phyloP scores from a whole-genome alignment of 2,888 invertebrate species.

The Andrena hattorfiana region DNA sequence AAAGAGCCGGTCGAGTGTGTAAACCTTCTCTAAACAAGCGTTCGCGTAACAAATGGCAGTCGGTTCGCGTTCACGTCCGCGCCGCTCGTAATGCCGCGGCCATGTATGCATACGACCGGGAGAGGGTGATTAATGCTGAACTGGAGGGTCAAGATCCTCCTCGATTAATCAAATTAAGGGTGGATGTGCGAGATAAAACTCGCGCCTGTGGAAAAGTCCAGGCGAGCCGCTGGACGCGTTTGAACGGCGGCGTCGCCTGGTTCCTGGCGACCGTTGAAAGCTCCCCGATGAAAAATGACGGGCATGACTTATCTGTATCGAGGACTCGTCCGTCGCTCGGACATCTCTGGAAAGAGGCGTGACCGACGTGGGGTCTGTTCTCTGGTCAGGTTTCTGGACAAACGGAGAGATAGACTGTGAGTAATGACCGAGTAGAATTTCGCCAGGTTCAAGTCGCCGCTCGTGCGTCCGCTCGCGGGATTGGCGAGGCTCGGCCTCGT shows the following conservation, averaged over 20 bases:
- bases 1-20: conserved; percentile 81
- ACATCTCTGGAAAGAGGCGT: conserved; percentile 77
- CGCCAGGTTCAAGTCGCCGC: conserved; percentile 42
- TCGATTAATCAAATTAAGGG: conserved; percentile 85
- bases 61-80: conserved; percentile 64
- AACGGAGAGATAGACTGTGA: conserved; percentile 48
- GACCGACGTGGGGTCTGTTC: conserved; percentile 62
- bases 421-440: conserved; percentile 47
- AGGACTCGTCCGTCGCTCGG: conserved; percentile 65
- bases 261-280: conserved; percentile 73
- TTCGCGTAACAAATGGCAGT: conserved; percentile 81
- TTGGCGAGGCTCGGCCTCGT: not conserved
- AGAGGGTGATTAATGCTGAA: conserved; percentile 82
- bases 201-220: conserved; percentile 82
- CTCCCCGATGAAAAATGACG: conserved; percentile 80
- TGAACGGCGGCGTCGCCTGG: conserved; percentile 49
- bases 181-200: conserved; percentile 83
- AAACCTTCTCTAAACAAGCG: conserved; percentile 84
- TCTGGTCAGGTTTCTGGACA: conserved; percentile 39
- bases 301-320: conserved; percentile 84
- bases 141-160: conserved; percentile 81
- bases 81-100: conserved; percentile 77
- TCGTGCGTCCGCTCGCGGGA: not conserved
- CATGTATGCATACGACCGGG: conserved; percentile 84
- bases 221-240: conserved; percentile 47